Percentiles rank a stretch among this genome's conserved stretches.
These are phyloP conservation scores for Antheraea pernyi DNA, from an alignment of 1,140 invertebrate genomes.

Conservation along the genomic window DNA sequence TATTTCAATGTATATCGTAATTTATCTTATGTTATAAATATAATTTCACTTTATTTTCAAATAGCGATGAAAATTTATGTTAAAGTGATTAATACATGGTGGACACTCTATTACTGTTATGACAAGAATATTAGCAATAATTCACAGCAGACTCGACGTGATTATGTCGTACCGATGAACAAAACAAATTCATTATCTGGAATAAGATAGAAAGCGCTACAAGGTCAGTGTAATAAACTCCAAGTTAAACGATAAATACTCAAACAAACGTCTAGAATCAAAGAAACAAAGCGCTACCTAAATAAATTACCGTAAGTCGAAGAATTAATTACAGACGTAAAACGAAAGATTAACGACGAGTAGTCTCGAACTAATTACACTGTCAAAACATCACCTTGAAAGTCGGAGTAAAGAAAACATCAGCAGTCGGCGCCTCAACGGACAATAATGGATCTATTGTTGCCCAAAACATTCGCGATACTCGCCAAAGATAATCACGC, in stretches of 20 bases:
- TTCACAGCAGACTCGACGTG: neutral
- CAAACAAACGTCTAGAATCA: conserved; percentile 25
- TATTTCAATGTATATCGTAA: too few relatives aligned
- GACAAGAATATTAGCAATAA: neutral
- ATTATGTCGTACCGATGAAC: neutral
- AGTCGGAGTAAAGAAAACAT: conserved; percentile 56
- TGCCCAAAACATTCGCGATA: conserved; percentile 43
- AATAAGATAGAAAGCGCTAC: conserved; percentile 19
- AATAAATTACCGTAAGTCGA: conserved; percentile 23
- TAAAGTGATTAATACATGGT: too few relatives aligned
- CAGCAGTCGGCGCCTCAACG: conserved; percentile 34
- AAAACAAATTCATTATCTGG: neutral
- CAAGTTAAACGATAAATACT: conserved; percentile 29
- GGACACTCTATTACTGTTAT: too few relatives aligned
- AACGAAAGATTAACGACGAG: conserved; percentile 43
- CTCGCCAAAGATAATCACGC: conserved; percentile 41
- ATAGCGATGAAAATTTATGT: too few relatives aligned
- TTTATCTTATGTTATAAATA: too few relatives aligned
- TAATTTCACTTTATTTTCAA: too few relatives aligned
- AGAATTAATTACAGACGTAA: conserved; percentile 48
- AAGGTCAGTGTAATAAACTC: conserved; percentile 17
- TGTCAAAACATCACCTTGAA: conserved; percentile 68
- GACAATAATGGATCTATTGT: conserved; percentile 63
- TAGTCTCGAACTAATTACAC: conserved; percentile 52
- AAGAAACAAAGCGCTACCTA: neutral